Percentiles rank a stretch among this genome's conserved stretches.
Conservation (phyloP, 2,113 vertebrate genomes). For the Calidris pygmaea region DNA sequence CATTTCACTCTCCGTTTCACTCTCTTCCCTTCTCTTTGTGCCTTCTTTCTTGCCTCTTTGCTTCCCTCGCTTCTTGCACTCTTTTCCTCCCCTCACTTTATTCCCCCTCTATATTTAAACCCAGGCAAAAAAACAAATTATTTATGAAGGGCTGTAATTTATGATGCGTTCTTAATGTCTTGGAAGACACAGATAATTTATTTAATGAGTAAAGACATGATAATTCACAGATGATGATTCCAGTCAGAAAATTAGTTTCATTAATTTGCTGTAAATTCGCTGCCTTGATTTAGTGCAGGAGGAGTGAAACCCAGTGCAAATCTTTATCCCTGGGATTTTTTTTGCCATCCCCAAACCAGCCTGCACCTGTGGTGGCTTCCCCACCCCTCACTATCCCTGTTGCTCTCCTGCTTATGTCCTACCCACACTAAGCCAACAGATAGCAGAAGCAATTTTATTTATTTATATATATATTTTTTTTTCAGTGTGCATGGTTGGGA, state of each 20-base stretch:
- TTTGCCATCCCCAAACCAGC: not conserved
- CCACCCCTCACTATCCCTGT: not conserved
- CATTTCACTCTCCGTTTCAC: not conserved
- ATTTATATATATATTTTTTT: not conserved
- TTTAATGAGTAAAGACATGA: slow-evolving; percentile 78
- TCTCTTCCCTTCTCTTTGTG: not conserved
- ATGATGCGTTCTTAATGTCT: slow-evolving; percentile 73
- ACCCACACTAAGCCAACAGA: not conserved
- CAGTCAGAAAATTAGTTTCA: slow-evolving; percentile 79
- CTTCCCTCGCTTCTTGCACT: not conserved
- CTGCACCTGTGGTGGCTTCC: not conserved
- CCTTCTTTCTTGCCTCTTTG: not conserved
- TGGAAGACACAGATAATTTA: slow-evolving; percentile 79
- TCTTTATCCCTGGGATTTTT: not conserved
- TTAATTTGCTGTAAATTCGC: slow-evolving; percentile 74
- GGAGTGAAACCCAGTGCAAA: slow-evolving; percentile 18
- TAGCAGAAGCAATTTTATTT: not conserved
- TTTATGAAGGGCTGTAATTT: slow-evolving; percentile 78
- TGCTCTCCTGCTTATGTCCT: not conserved
- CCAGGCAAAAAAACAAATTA: slow-evolving; percentile 67
- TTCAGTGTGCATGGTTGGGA: rapidly evolving
- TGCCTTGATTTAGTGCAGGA: slow-evolving; percentile 68
- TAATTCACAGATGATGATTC: slow-evolving; percentile 75
- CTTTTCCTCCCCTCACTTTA: not conserved
- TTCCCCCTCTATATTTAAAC: slow-evolving; percentile 52